These are phyloP conservation scores for Callipepla squamata DNA, from an alignment of 2,113 vertebrate genomes.

Conservation along the genomic window DNA sequence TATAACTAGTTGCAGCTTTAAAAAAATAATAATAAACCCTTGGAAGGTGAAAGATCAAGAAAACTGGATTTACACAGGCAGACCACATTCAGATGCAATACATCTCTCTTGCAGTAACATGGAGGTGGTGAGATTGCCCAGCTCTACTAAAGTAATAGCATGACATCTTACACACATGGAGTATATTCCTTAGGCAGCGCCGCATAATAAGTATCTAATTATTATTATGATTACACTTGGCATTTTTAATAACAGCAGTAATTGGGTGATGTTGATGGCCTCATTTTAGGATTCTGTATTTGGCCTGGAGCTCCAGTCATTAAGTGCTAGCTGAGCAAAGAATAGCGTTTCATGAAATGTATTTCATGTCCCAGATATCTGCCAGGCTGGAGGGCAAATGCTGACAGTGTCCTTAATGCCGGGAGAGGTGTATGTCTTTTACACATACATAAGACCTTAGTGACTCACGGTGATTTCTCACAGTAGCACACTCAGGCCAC, in stretches of 20 bases:
- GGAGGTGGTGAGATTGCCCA: conserved; percentile 47
- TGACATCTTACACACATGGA: conserved; percentile 43
- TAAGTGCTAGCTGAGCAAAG: conserved; percentile 55
- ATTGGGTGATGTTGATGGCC: conserved; percentile 68
- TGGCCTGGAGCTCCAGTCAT: conserved; percentile 64
- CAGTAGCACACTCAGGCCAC: conserved; percentile 22
- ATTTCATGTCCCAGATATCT: not conserved
- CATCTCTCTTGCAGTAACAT: conserved; percentile 16
- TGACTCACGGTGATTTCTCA: conserved; percentile 14
- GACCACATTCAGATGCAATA: conserved; percentile 8
- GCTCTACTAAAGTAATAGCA: conserved; percentile 41
- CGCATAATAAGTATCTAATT: conserved; percentile 61
- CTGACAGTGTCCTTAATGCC: not conserved
- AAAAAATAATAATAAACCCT: not conserved
- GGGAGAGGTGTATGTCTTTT: not conserved
- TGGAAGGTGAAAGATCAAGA: not conserved
- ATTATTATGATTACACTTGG: conserved; percentile 71
- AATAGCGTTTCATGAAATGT: not conserved
- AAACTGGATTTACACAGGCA: conserved; percentile 16
- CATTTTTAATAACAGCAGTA: conserved; percentile 71
- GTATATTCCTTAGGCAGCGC: conserved; percentile 52
- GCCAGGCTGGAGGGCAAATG: not conserved
- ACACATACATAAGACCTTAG: not conserved
- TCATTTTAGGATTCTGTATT: conserved; percentile 46
- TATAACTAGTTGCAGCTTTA: not conserved